Conservation (phyloP, 2,888 invertebrate species). For the Myopa testacea region DNA sequence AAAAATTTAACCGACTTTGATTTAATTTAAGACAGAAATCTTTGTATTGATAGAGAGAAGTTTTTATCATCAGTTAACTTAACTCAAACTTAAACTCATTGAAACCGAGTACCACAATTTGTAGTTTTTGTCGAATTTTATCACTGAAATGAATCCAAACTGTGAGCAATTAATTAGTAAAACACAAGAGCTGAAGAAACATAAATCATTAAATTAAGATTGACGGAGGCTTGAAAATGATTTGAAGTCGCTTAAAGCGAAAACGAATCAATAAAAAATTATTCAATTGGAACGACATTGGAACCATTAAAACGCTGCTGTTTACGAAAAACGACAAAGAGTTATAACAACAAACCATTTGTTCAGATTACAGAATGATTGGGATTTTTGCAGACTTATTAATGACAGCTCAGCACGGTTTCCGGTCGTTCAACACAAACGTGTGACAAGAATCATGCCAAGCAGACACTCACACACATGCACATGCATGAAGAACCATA, state of each 20-base stretch:
- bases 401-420: background rate
- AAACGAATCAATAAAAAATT: background rate
- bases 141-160: too few species aligned
- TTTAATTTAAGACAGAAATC: too few species aligned
- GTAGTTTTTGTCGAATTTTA: too few species aligned
- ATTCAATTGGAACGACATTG: background rate
- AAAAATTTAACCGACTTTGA: too few species aligned
- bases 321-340: background rate
- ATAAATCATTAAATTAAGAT: background rate
- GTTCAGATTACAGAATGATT: background rate
- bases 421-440: conserved; percentile 5
- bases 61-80: too few species aligned
- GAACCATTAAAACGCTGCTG: background rate
- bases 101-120: too few species aligned
- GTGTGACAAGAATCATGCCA: background rate
- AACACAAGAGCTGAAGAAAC: background rate
- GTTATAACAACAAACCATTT: background rate
- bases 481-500: background rate
- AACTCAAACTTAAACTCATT: too few species aligned
- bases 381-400: background rate
- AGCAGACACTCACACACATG: background rate
- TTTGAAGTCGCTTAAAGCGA: background rate
- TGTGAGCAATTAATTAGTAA: too few species aligned
- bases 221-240: background rate
- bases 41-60: too few species aligned